These are phyloP conservation scores for Bucorvus abyssinicus DNA, from an alignment of 2,797 vertebrate genomes.

Conservation along the genomic window DNA sequence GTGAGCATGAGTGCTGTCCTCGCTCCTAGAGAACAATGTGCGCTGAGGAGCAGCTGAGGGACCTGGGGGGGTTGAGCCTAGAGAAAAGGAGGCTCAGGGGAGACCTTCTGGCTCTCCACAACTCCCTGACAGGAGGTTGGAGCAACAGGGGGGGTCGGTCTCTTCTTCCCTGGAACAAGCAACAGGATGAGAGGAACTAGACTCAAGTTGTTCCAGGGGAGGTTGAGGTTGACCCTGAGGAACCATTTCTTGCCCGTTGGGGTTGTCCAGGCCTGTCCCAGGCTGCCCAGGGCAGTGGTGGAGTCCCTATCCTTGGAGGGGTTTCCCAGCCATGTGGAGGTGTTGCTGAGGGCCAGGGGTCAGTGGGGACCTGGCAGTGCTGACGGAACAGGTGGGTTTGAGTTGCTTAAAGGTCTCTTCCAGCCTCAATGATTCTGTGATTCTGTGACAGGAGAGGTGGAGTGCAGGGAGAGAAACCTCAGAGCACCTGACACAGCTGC, in stretches of 20 bases:
- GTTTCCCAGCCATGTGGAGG: background rate
- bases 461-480: background rate
- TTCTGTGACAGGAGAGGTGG: background rate
- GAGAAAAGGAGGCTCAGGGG: too few relatives aligned
- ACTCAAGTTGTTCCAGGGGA: too few relatives aligned
- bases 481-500: background rate
- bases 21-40: background rate
- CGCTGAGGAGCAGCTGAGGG: background rate
- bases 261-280: too few relatives aligned
- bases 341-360: too few relatives aligned
- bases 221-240: background rate
- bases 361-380: too few relatives aligned
- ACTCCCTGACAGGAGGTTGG: too few relatives aligned
- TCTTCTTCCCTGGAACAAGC: background rate
- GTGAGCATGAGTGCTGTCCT: accelerated
- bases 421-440: too few relatives aligned
- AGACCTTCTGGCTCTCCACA: too few relatives aligned
- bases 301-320: background rate
- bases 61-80: too few relatives aligned
- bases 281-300: background rate
- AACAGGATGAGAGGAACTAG: background rate
- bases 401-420: too few relatives aligned
- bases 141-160: background rate
- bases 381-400: too few relatives aligned
- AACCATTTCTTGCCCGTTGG: background rate